A percentile compares a stretch with the other conserved stretches of the same genome.
phyloP scores from a whole-genome alignment of 2,797 vertebrate species.

The Gallinago nigripennis region DNA sequence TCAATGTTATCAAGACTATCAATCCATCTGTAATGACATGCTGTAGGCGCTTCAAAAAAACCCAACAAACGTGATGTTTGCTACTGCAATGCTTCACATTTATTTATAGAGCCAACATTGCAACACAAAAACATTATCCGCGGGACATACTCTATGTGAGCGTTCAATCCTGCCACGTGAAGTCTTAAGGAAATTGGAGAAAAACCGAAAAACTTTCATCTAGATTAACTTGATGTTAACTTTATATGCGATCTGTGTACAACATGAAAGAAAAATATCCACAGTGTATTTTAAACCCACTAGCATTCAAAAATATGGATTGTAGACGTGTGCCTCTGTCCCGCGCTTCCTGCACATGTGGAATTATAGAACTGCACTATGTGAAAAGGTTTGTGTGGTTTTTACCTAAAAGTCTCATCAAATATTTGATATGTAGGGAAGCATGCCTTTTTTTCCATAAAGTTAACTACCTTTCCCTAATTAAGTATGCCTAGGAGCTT shows the following conservation, averaged over 20 bases:
- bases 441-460: neutral
- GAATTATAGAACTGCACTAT: rapidly evolving
- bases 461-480: neutral
- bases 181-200: neutral
- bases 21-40: slow-evolving; percentile 72
- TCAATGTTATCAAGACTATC: slow-evolving; percentile 73
- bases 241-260: neutral
- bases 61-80: slow-evolving; percentile 48
- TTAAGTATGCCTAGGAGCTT: neutral
- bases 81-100: slow-evolving; percentile 35
- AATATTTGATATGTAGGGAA: neutral
- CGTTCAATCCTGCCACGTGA: neutral
- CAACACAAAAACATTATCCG: slow-evolving; percentile 26
- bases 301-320: neutral
- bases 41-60: slow-evolving; percentile 28
- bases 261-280: neutral
- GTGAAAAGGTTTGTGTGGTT: neutral
- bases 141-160: neutral
- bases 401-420: neutral
- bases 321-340: neutral
- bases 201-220: neutral
- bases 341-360: rapidly evolving
- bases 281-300: neutral
- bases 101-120: slow-evolving; percentile 41
- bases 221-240: neutral